phyloP scores from a whole-genome alignment of 2,888 invertebrate genomes.

The Helobdella robusta region DNA sequence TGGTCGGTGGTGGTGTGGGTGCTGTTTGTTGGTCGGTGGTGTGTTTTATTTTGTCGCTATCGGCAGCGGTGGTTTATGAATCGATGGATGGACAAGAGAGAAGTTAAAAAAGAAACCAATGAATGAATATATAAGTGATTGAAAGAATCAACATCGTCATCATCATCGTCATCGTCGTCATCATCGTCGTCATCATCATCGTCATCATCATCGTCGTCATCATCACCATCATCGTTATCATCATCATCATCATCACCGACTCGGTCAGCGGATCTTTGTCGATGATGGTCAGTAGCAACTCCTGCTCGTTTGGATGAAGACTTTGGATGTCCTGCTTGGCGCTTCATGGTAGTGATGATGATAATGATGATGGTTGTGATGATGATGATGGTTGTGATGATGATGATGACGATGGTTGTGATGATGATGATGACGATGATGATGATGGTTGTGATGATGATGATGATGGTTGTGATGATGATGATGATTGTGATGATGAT shows the following conservation, averaged over 20 bases:
- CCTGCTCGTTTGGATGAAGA: slow-evolving; percentile 45
- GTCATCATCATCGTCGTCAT: not conserved
- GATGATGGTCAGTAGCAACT: slow-evolving; percentile 43
- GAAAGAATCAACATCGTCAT: not conserved
- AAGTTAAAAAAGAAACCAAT: not conserved
- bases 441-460: too few species aligned
- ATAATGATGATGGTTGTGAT: too few species aligned
- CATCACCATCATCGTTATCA: not conserved
- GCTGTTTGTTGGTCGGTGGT: too few species aligned
- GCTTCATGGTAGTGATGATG: slow-evolving; percentile 23
- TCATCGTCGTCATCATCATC: not conserved
- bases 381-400: too few species aligned
- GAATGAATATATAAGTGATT: not conserved
- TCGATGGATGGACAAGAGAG: too few species aligned
- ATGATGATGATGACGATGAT: too few species aligned
- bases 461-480: too few species aligned
- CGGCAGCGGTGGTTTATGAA: too few species aligned
- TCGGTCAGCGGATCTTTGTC: slow-evolving; percentile 41
- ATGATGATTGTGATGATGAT: too few species aligned
- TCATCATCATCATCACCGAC: slow-evolving; percentile 15
- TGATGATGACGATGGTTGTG: too few species aligned
- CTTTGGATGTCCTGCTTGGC: slow-evolving; percentile 38
- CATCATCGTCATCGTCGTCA: not conserved
- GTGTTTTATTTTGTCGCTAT: too few species aligned
- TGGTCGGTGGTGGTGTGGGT: too few species aligned